Percentiles rank a stretch among this genome's conserved stretches.
These are phyloP conservation scores for Epinephelus cyanopodus DNA, from an alignment of 2,113 vertebrate species.

Conservation along the genomic window DNA sequence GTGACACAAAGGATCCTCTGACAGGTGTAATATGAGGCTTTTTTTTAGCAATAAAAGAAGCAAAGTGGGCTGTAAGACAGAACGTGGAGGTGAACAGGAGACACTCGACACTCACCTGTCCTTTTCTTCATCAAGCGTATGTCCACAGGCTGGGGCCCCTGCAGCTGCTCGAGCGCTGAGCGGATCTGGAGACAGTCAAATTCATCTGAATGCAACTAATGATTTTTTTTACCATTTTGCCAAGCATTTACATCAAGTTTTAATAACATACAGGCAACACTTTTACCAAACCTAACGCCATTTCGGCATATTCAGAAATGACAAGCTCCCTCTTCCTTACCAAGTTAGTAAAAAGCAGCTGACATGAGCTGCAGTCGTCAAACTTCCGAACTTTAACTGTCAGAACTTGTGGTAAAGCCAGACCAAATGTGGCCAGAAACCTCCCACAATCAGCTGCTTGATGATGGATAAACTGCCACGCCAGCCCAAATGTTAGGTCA, in stretches of 20 bases:
- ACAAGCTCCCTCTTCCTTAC: neutral
- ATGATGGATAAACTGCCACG: neutral
- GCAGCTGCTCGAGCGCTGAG: conserved; percentile 89
- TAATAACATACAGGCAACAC: neutral
- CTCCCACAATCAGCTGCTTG: conserved; percentile 1
- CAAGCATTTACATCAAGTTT: neutral
- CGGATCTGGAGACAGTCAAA: conserved; percentile 86
- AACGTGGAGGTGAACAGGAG: conserved; percentile 63
- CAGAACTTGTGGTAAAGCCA: neutral
- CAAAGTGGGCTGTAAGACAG: conserved; percentile 72
- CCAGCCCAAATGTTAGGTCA: neutral
- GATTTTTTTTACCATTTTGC: neutral
- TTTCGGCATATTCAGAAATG: neutral
- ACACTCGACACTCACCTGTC: conserved; percentile 90
- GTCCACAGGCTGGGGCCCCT: conserved; percentile 94
- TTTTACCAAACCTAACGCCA: no score
- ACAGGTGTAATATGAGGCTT: neutral
- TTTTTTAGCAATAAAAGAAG: conserved; percentile 71
- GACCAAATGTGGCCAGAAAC: neutral
- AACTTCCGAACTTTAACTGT: neutral
- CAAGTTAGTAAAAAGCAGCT: neutral
- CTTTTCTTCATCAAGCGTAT: conserved; percentile 95
- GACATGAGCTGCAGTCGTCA: neutral
- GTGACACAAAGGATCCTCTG: conserved; percentile 18
- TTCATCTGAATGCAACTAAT: neutral